A percentile compares a stretch with the other conserved stretches of the same genome.
Conservation (phyloP, 2,797 vertebrate species). For the Lagorchestes hirsutus region DNA sequence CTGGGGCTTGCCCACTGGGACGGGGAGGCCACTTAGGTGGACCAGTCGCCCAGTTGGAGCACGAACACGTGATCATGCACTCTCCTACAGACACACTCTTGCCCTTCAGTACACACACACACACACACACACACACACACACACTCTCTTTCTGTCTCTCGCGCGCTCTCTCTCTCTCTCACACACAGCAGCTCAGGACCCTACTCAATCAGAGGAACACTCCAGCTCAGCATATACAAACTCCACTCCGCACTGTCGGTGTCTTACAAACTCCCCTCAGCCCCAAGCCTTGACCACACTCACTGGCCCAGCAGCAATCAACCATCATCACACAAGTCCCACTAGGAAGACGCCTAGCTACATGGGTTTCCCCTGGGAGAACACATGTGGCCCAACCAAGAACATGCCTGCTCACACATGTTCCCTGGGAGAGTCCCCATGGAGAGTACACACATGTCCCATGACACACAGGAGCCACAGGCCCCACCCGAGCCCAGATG, state of each 20-base stretch:
- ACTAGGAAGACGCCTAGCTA: slow-evolving; percentile 37
- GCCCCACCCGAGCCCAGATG: slow-evolving; percentile 60
- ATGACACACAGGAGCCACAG: background rate
- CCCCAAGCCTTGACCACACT: background rate
- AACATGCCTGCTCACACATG: slow-evolving; percentile 13
- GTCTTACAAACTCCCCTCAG: background rate
- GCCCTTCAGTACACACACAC: no score
- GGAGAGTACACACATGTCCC: background rate
- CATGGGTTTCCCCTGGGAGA: background rate
- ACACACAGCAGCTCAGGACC: background rate
- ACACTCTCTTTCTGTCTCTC: no score
- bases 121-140: no score
- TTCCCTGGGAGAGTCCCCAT: slow-evolving; percentile 8
- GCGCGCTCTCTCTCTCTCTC: no score
- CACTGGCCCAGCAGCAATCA: background rate
- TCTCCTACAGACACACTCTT: no score
- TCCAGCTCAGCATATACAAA: background rate
- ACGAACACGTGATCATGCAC: background rate
- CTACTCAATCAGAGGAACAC: background rate
- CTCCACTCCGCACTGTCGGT: background rate
- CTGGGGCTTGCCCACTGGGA: slow-evolving; percentile 14
- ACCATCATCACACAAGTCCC: slow-evolving; percentile 38
- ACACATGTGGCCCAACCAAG: background rate
- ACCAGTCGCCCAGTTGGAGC: background rate
- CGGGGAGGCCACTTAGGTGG: slow-evolving; percentile 73